A percentile compares a stretch with the other conserved stretches of the same genome.
These are phyloP conservation scores for Poeciliopsis gracilis DNA, from an alignment of 2,797 vertebrate species.

Conservation along the genomic window DNA sequence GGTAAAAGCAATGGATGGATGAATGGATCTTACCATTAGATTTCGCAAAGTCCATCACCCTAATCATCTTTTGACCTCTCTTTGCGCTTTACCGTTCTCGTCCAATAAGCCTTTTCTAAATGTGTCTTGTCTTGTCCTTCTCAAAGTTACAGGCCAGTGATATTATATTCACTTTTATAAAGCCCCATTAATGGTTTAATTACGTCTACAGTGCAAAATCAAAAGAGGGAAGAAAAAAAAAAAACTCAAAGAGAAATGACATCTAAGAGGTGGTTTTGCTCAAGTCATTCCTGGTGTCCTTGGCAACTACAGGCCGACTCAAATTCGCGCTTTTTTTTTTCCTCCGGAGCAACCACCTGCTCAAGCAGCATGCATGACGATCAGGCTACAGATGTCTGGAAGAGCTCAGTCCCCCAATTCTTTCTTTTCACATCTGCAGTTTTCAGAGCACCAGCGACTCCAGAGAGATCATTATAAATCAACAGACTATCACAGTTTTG, in stretches of 20 bases:
- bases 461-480: conserved; percentile 4
- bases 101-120: neutral
- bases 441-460: neutral
- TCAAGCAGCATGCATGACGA: neutral
- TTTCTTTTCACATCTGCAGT: conserved; percentile 12
- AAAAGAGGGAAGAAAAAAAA: neutral
- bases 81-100: neutral
- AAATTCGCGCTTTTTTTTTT: neutral
- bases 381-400: neutral
- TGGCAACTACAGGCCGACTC: neutral
- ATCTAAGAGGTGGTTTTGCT: neutral
- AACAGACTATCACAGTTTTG: conserved; percentile 2
- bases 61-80: neutral
- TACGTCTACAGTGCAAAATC: neutral
- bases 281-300: neutral
- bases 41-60: neutral
- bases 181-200: neutral
- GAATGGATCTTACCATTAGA: neutral
- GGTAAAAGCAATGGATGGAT: neutral
- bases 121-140: neutral
- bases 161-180: neutral
- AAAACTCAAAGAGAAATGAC: neutral
- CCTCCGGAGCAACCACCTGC: neutral
- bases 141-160: neutral
- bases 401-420: neutral